These are phyloP conservation scores for Eulemur mongoz DNA, from an alignment of 2,797 vertebrate species.

Conservation along the genomic window DNA sequence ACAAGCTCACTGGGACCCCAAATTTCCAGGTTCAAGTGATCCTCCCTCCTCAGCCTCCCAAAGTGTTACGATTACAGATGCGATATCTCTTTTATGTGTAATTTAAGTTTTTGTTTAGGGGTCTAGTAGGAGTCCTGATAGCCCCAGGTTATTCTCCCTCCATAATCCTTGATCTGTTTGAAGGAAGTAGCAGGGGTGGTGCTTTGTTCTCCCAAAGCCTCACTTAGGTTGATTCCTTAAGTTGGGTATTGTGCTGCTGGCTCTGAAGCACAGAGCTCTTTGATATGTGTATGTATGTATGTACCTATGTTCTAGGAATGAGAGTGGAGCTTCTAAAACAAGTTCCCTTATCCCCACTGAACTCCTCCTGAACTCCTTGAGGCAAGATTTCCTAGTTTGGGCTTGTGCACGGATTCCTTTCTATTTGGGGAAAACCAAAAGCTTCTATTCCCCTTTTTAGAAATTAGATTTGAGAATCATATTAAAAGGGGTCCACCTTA, in stretches of 20 bases:
- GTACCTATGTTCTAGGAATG: not conserved
- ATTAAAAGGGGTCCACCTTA: constrained; percentile 44
- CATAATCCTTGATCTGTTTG: not conserved
- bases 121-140: not conserved
- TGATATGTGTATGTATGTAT: not conserved
- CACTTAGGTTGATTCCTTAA: not conserved
- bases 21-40: not conserved
- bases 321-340: constrained; percentile 28
- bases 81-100: not conserved
- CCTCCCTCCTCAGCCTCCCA: not conserved
- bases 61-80: not conserved
- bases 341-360: not conserved
- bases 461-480: constrained; percentile 44
- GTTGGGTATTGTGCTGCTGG: not conserved
- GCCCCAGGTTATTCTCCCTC: not conserved
- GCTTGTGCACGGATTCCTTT: constrained; percentile 9
- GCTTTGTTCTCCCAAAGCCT: not conserved
- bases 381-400: constrained; percentile 40
- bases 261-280: constrained; percentile 2
- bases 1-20: not conserved
- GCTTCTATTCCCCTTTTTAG: not conserved
- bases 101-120: constrained; percentile 37
- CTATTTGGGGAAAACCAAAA: not conserved
- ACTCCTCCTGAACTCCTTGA: not conserved
- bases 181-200: not conserved